These are phyloP conservation scores for Tenebrosternarchus preto DNA, from an alignment of 2,113 vertebrate species.

Conservation along the genomic window DNA sequence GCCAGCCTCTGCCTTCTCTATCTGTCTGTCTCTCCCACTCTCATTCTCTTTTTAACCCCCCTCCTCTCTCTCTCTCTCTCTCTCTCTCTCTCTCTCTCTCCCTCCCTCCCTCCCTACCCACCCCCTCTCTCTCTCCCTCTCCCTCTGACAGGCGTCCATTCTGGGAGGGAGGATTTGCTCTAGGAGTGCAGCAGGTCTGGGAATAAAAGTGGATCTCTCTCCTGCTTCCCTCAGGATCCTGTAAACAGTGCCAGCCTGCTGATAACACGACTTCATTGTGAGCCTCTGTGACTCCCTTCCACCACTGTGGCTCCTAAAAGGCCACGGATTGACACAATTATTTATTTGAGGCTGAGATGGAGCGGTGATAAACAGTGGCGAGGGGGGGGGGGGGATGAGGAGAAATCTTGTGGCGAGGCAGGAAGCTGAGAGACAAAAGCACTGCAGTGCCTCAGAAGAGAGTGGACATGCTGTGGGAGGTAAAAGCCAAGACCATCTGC, in stretches of 20 bases:
- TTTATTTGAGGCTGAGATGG: conserved; percentile 39
- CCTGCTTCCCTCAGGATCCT: conserved; percentile 44
- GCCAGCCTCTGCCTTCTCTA: conserved; percentile 7
- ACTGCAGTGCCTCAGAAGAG: conserved; percentile 4
- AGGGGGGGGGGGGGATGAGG: background rate
- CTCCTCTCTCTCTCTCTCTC: background rate
- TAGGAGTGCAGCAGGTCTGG: conserved; percentile 26
- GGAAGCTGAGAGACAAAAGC: conserved; percentile 5
- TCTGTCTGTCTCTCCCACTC: background rate
- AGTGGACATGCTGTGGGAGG: conserved; percentile 6
- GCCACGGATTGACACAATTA: conserved; percentile 42
- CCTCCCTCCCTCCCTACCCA: conserved; percentile 11
- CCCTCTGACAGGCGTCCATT: conserved; percentile 27
- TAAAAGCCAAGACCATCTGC: conserved; percentile 4
- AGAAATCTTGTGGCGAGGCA: conserved; percentile 8
- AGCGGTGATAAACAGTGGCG: conserved; percentile 23
- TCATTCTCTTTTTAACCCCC: too few species aligned
- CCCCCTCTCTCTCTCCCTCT: too few species aligned
- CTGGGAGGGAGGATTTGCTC: conserved; percentile 38
- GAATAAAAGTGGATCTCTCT: conserved; percentile 40
- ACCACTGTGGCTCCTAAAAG: conserved; percentile 32
- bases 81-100: background rate
- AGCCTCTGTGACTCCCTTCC: conserved; percentile 38
- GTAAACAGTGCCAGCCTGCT: conserved; percentile 39
- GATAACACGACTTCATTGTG: conserved; percentile 48